Evolutionary conservation across 2,888 invertebrate species (phyloP).

Genomic region (Elegia similella): DNA sequence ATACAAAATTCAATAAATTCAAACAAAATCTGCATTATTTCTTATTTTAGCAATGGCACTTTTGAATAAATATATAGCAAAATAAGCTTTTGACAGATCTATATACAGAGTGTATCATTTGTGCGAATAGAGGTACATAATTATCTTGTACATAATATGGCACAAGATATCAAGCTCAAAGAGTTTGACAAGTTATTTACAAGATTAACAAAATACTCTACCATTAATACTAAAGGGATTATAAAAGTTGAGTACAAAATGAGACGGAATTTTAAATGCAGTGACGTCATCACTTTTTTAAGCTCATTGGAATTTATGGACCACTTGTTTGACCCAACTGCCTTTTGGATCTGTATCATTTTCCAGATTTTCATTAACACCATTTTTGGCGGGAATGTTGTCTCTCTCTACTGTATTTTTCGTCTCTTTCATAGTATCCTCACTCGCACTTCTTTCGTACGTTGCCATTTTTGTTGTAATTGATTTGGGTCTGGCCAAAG

Average conservation of each 20-base stretch:
- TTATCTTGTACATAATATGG: constrained; percentile 56
- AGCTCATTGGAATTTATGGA: constrained; percentile 85
- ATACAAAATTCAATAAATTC: background rate
- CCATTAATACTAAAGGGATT: constrained; percentile 32
- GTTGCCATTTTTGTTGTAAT: constrained; percentile 65
- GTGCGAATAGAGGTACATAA: constrained; percentile 49
- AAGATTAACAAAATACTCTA: constrained; percentile 38
- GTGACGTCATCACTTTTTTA: constrained; percentile 47
- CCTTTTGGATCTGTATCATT: constrained; percentile 70
- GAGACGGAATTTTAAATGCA: constrained; percentile 69
- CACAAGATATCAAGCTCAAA: constrained; percentile 63
- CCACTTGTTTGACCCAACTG: constrained; percentile 88
- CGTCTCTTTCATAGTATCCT: constrained; percentile 38
- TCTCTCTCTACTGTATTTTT: constrained; percentile 35
- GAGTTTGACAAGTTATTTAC: constrained; percentile 65
- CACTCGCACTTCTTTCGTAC: constrained; percentile 58
- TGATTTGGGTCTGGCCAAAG: constrained; percentile 57
- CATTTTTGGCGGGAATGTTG: constrained; percentile 45
- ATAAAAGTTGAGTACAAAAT: constrained; percentile 57
- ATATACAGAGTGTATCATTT: constrained; percentile 42
- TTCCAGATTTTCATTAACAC: constrained; percentile 38
- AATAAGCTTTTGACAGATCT: constrained; percentile 53
- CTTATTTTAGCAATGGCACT: constrained; percentile 61
- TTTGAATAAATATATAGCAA: constrained; percentile 64
- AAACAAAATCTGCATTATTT: background rate